Evolutionary conservation across 1,140 invertebrate genomes (phyloP), one percentile per base, ranked within the genome.

Genomic region (Trissolcus basalis): DNA sequence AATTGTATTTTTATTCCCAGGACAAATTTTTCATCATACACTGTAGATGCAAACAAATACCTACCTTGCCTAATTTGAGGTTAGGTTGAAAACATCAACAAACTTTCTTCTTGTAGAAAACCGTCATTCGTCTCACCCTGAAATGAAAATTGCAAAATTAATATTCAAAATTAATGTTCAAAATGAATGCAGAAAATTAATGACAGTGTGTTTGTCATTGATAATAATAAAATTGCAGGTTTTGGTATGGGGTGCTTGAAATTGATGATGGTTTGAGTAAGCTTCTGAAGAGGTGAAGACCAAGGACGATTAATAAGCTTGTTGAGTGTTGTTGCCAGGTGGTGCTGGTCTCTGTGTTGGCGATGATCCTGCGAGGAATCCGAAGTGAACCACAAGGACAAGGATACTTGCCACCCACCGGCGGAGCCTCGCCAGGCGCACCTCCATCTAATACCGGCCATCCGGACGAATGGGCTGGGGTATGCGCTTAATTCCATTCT

Each of bases 361-460:
- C 76, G 77, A 86, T 74, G 80, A 79, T 84, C 80, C 68, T 85
- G 69, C 74, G 65, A 64, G 85, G 80, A 80, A 83, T 87, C 73
- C 74, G 73, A 32, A 82, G 81, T 61, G 82, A 84, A 68, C 88
- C 88, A 44, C 88, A 89, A 74, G 88, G 87, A 36, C 89, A 90
- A 53, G 88, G 88, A 55, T 91, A 91, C 74, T 83, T 91, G 56
- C 90, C 90, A 9, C 91, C 90, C 0, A 89, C 86, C 48, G 83
- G 85, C 9, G 84, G 84, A 2, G 36, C 9, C 36, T 9, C 86
- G 45, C 83, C 85, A 7, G 84, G 84, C 10, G 82, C 83, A 8
- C 50, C 64, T 44, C 77, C 71, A 14, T 65, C 72, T 75, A 72
- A 79, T 12, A 75, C 70, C 36, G 88, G 86, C 54, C 88, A 88